Evolutionary conservation across 2,113 vertebrate species (phyloP).

Genomic region (Drymodes brunneopygia): DNA sequence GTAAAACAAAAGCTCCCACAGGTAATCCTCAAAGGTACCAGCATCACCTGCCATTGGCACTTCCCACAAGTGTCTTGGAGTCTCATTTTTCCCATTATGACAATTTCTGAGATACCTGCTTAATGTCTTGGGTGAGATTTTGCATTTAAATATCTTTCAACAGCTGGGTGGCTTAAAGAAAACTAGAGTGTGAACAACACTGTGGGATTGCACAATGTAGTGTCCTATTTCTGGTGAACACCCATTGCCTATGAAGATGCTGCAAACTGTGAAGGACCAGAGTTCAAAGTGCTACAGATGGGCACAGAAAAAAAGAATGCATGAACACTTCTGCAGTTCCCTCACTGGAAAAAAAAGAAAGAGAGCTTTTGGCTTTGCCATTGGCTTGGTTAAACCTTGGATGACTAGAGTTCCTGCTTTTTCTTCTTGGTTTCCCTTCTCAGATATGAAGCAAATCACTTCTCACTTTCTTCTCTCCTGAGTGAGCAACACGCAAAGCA

Average conservation of each 20-base stretch:
- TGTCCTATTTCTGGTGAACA: not conserved
- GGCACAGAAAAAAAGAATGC: not conserved
- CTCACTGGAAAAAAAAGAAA: accelerated
- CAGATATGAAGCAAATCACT: not conserved
- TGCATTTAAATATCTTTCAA: not conserved
- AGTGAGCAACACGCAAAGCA: not conserved
- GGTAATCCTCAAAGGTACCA: not conserved
- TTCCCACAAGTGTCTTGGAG: not conserved
- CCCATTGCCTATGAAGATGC: not conserved
- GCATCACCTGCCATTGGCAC: not conserved
- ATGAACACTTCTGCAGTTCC: not conserved
- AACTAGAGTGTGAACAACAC: not conserved
- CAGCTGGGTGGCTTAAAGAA: not conserved
- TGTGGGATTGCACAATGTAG: not conserved
- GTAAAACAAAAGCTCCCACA: not conserved
- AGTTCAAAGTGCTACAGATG: not conserved
- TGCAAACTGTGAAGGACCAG: not conserved
- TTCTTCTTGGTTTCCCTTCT: not conserved
- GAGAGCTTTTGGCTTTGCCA: not conserved
- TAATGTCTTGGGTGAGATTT: not conserved
- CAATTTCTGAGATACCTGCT: not conserved
- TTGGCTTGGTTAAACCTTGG: not conserved
- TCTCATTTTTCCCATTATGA: not conserved
- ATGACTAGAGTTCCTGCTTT: not conserved
- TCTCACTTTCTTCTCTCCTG: not conserved